Percentiles rank a stretch among this genome's conserved stretches.
These are phyloP conservation scores for Dendropsophus ebraccatus DNA, from an alignment of 2,113 vertebrate genomes.

Conservation along the genomic window DNA sequence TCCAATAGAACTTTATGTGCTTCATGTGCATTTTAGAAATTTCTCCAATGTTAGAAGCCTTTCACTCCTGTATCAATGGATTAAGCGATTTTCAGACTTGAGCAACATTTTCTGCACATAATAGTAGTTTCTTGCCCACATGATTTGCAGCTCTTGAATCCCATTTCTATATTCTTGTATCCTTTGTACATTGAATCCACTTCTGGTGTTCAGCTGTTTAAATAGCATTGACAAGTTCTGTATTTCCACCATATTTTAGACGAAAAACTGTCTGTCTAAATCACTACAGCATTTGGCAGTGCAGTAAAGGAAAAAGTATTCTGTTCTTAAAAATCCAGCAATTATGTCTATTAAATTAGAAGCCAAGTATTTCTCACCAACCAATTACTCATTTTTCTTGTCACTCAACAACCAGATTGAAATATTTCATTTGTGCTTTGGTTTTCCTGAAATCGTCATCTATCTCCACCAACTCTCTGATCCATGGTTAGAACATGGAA, in stretches of 20 bases:
- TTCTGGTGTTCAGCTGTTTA: not conserved
- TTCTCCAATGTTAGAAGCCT: no score
- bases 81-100: no score
- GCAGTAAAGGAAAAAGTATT: not conserved
- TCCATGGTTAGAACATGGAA: constrained; percentile 22
- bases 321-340: not conserved
- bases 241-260: not conserved
- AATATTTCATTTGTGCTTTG: not conserved
- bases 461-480: not conserved
- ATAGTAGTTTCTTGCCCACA: no score
- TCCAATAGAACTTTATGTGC: no score
- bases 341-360: not conserved
- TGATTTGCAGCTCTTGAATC: no score
- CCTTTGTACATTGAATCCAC: not conserved
- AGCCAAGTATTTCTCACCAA: constrained; percentile 14
- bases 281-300: not conserved
- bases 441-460: not conserved
- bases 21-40: no score
- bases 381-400: constrained; percentile 27
- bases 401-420: constrained; percentile 29
- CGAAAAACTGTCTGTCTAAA: not conserved
- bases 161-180: no score
- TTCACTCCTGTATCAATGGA: no score
- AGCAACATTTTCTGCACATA: no score
- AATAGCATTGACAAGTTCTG: not conserved